phyloP scores from a whole-genome alignment of 2,797 vertebrate genomes.

The Malurus leucopterus region DNA sequence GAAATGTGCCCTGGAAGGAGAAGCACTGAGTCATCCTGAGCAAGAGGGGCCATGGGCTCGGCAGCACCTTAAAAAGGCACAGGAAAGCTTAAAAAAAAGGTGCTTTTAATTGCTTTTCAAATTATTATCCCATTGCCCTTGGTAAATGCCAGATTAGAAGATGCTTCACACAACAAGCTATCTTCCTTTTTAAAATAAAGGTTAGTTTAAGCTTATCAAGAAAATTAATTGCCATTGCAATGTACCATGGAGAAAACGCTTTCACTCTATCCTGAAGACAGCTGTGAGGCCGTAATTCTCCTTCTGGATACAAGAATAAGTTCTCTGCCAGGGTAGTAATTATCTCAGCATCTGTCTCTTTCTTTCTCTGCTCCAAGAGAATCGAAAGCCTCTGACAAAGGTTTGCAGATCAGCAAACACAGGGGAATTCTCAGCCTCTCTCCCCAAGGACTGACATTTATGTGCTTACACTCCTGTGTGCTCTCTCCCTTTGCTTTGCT shows the following conservation, averaged over 20 bases:
- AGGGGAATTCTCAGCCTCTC: neutral
- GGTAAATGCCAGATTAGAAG: conserved; percentile 28
- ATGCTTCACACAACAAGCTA: conserved; percentile 8
- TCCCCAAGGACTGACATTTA: neutral
- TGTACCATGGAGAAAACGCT: conserved; percentile 46
- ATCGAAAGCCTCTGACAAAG: conserved; percentile 15
- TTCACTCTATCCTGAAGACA: conserved; percentile 35
- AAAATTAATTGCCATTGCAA: conserved; percentile 63
- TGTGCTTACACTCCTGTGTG: neutral
- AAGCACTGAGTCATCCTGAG: neutral
- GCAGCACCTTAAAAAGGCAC: neutral
- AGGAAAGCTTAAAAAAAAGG: neutral
- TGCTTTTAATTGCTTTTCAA: conserved; percentile 21
- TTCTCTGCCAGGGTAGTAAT: conserved; percentile 50
- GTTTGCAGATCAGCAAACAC: conserved; percentile 22
- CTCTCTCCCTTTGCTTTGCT: neutral
- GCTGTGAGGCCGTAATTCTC: conserved; percentile 49
- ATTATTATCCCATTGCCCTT: neutral
- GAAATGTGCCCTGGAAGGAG: neutral
- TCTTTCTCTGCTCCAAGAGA: neutral
- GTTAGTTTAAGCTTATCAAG: conserved; percentile 64
- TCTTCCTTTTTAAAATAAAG: conserved; percentile 51
- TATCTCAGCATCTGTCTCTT: conserved; percentile 54
- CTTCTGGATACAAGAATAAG: conserved; percentile 50
- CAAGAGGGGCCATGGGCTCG: neutral